These are phyloP conservation scores for Laterallus jamaicensis DNA, from an alignment of 2,113 vertebrate species.

Conservation along the genomic window DNA sequence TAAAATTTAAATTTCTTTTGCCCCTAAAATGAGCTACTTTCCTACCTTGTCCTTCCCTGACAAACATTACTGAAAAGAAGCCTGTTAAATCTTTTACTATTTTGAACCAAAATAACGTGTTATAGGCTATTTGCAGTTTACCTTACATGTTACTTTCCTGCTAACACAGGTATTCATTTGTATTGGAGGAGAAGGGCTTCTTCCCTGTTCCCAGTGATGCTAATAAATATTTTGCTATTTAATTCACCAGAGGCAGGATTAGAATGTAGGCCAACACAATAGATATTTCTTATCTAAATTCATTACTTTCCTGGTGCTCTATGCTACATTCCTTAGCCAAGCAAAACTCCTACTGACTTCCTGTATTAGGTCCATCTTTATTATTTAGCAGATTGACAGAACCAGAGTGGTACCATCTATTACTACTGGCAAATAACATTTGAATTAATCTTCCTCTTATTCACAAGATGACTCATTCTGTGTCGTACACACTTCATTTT, in stretches of 20 bases:
- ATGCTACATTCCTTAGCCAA: constrained; percentile 12
- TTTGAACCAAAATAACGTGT: background rate
- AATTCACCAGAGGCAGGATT: background rate
- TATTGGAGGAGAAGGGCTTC: background rate
- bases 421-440: constrained; percentile 62
- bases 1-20: background rate
- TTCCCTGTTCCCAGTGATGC: background rate
- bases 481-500: constrained; percentile 72
- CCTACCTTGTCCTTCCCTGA: background rate
- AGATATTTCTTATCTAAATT: constrained; percentile 29
- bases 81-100: background rate
- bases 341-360: constrained; percentile 52
- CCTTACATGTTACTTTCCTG: background rate
- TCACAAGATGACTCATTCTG: constrained; percentile 71
- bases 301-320: background rate
- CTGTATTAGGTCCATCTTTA: constrained; percentile 26
- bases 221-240: background rate
- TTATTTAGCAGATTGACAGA: constrained; percentile 56
- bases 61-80: background rate
- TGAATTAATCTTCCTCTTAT: constrained; percentile 63
- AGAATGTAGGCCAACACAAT: constrained; percentile 10
- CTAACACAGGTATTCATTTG: background rate
- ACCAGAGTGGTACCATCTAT: constrained; percentile 46
- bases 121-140: background rate
- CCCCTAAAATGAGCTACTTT: background rate